Evolutionary conservation across 1,140 invertebrate genomes (phyloP).

Genomic region (Lucilia sericata): DNA sequence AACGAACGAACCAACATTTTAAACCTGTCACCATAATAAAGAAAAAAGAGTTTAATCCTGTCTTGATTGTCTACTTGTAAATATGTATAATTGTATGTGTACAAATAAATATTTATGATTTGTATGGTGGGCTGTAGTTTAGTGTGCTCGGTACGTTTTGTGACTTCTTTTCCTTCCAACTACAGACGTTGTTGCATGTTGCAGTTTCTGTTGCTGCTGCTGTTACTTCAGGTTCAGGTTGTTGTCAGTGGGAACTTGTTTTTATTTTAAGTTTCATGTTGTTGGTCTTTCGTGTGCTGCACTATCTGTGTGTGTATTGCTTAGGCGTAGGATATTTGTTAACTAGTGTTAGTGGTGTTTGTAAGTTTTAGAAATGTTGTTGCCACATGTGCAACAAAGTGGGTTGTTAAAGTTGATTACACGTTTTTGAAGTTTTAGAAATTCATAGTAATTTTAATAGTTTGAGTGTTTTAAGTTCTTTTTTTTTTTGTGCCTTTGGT

Average conservation of each 20-base stretch:
- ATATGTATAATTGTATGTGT: not conserved
- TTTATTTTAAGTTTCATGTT: not conserved
- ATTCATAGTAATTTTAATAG: slow-evolving; percentile 12
- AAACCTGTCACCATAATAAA: not conserved
- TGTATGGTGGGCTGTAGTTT: not conserved
- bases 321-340: not conserved
- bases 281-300: not conserved
- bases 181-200: not conserved
- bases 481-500: not conserved
- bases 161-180: not conserved
- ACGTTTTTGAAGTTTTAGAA: slow-evolving; percentile 6
- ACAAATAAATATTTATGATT: not conserved
- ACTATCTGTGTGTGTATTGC: not conserved
- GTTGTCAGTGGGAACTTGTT: slow-evolving; percentile 4
- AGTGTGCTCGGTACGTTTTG: not conserved
- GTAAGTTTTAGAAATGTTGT: slow-evolving; percentile 6
- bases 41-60: slow-evolving; percentile 4
- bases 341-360: too few species aligned
- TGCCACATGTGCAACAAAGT: slow-evolving; percentile 3
- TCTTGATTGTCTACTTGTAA: not conserved
- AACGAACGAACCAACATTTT: not conserved
- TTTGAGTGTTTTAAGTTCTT: not conserved
- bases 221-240: slow-evolving; percentile 9
- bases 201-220: not conserved
- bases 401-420: slow-evolving; percentile 15